Conservation (phyloP, 2,888 invertebrate species). For the Cephus sareptanus region DNA sequence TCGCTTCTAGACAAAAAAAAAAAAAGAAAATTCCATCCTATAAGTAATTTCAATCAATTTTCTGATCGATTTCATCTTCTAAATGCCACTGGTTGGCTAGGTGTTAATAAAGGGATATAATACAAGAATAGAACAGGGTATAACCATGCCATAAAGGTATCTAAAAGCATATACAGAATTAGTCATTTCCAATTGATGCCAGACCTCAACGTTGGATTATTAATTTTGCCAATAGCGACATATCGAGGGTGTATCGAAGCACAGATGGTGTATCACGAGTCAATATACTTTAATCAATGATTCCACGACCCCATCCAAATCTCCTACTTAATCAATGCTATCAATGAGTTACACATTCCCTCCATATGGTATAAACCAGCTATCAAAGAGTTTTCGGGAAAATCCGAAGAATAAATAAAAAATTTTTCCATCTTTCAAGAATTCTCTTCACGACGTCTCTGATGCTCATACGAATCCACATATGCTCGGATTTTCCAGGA, state of each 20-base stretch:
- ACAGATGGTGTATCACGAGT: constrained; percentile 61
- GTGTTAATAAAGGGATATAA: neutral
- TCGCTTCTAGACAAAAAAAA: neutral
- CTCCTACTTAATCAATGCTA: constrained; percentile 6
- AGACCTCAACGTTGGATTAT: constrained; percentile 56
- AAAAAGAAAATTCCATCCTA: too few species aligned
- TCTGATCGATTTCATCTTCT: neutral
- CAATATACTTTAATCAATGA: constrained; percentile 56
- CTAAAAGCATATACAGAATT: constrained; percentile 47
- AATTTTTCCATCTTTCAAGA: neutral
- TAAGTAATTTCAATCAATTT: neutral
- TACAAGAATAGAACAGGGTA: neutral
- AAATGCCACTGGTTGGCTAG: neutral
- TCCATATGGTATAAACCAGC: neutral
- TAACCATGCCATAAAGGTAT: neutral
- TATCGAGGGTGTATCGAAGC: constrained; percentile 31
- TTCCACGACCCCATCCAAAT: constrained; percentile 25
- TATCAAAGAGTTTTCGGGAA: neutral
- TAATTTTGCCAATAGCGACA: constrained; percentile 57
- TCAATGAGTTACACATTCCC: neutral
- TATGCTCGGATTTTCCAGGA: neutral
- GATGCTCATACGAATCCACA: neutral
- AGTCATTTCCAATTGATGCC: constrained; percentile 52
- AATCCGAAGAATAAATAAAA: neutral
- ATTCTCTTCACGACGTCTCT: neutral